Base-by-base conservation (phyloP, 1,140 invertebrate species). In the Lucilia sericata region DNA sequence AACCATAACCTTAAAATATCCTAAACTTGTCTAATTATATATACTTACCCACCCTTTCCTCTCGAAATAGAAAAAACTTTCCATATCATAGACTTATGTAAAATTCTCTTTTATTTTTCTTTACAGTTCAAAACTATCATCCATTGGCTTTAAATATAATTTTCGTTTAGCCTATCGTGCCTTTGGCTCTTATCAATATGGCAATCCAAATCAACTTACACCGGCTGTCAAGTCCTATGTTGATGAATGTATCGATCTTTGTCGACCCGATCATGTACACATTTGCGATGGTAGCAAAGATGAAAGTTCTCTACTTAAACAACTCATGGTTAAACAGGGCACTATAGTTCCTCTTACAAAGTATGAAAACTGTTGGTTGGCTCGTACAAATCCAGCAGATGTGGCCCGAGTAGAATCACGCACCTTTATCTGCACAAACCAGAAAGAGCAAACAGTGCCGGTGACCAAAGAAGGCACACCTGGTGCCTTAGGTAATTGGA, bases 401-500 rank as follows among this genome's bases (percentile, higher is more conserved):
- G 98, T 99, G 7, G 97, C 98, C 0, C 93, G 98, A 42, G 97
- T 99, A 0, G 98, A 99, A 91, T 96, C 95, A 65, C 94, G 95
- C 87, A 99, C 98, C 0, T 97, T 97, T 88, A 98, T 99, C 86
- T 95, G 95, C 74, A 98, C 97, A 0, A 91, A 93, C 2, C 92
- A 94, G 13, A 94, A 94, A 88, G 92, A 93, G 42, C 95, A 98
- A 81, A 95, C 97, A 0, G 93, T 97, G 17, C 96, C 97, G 8
- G 94, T 92, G 4, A 92, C 95, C 0, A 92, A 92, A 80, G 88
- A 93, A 55, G 95, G 94, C 47, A 92, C 95, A 0, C 94, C 94
- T 75, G 95, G 96, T 14, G 91, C 92, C 5, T 92, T 99, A 36
- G 97, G 97, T 0, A 97, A 98, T 89, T 99, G 98, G 98, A 97